A percentile compares a stretch with the other conserved stretches of the same genome.
These are phyloP conservation scores for Dorcus parallelipipedus DNA, from an alignment of 2,888 invertebrate species.

Conservation along the genomic window DNA sequence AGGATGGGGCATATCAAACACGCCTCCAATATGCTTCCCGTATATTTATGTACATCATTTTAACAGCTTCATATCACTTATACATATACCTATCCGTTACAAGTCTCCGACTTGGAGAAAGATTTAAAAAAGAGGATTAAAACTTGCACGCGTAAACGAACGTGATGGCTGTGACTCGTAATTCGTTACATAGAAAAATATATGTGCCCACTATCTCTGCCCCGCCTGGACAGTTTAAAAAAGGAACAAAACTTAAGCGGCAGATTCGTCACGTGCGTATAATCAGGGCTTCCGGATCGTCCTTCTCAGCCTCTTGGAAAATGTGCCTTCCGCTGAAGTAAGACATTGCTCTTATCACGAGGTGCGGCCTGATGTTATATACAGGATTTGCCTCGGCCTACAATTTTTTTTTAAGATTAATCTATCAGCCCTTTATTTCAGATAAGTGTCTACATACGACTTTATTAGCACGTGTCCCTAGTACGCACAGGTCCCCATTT, in stretches of 20 bases:
- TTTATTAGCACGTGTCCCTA: conserved; percentile 69
- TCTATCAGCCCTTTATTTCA: not conserved
- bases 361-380: conserved; percentile 74
- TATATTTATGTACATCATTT: no score
- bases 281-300: not conserved
- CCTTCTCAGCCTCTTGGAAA: conserved; percentile 17
- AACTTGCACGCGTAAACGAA: no score
- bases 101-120: no score
- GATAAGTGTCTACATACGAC: conserved; percentile 50
- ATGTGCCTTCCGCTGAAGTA: conserved; percentile 45
- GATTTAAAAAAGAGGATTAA: no score
- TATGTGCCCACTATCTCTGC: not conserved
- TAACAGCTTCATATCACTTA: no score
- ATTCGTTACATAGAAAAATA: not conserved
- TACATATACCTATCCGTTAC: no score
- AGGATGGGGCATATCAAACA: no score
- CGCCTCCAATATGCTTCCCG: no score
- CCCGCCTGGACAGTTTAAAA: not conserved
- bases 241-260: no score
- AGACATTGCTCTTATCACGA: conserved; percentile 52
- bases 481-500: conserved; percentile 53
- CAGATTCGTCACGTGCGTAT: not conserved
- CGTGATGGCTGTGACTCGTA: not conserved
- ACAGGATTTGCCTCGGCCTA: conserved; percentile 73
- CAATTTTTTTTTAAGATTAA: conserved; percentile 27